Evolutionary conservation across 2,888 invertebrate species (phyloP).

Genomic region (Stegana nigrithorax): DNA sequence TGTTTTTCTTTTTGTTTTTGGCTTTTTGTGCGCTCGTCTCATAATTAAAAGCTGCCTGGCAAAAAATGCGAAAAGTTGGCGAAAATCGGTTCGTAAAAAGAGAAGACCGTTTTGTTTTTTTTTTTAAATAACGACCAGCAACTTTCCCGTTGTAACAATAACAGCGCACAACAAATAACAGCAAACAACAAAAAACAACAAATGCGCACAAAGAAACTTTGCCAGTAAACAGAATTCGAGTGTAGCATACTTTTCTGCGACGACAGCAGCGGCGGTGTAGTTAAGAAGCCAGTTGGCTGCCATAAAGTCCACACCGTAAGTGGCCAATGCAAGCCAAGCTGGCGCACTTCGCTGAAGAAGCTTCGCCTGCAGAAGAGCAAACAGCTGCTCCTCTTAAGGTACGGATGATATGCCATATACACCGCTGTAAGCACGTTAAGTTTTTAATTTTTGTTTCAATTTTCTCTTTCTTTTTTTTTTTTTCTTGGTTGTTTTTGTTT

Average conservation of each 20-base stretch:
- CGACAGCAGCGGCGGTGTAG: not conserved
- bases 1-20: too few relatives aligned
- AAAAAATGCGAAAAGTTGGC: not conserved
- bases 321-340: not conserved
- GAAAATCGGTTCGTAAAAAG: too few relatives aligned
- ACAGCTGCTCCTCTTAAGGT: too few relatives aligned
- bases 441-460: too few relatives aligned
- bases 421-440: too few relatives aligned
- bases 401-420: too few relatives aligned
- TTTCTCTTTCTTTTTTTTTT: too few relatives aligned
- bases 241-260: not conserved
- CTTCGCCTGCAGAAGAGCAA: too few relatives aligned
- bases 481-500: too few relatives aligned
- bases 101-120: too few relatives aligned
- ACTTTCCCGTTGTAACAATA: not conserved
- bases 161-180: not conserved
- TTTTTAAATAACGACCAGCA: constrained; percentile 4
- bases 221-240: constrained; percentile 10
- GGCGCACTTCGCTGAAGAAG: too few relatives aligned
- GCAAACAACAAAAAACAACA: not conserved
- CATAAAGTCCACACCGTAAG: not conserved
- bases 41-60: not conserved
- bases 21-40: not conserved
- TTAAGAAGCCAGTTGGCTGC: not conserved
- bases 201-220: constrained; percentile 2